Percentiles rank a stretch among this genome's conserved stretches.
Conservation (phyloP, 2,113 vertebrate species). For the Pelmatolapia mariae region DNA sequence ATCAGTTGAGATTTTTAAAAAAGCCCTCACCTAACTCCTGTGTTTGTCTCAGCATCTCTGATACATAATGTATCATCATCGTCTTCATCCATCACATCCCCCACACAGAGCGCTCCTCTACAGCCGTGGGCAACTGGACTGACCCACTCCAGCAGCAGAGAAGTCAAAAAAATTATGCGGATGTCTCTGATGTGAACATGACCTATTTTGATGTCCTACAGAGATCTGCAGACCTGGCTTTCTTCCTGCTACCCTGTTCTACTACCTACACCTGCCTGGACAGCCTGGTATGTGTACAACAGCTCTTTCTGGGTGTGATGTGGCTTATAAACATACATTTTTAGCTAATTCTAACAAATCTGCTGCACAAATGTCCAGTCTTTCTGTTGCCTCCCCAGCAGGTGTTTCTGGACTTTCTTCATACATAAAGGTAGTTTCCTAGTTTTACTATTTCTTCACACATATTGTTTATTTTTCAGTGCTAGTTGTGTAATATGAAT, state of each 20-base stretch:
- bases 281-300: neutral
- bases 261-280: neutral
- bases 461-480: neutral
- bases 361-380: neutral
- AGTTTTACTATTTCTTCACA: neutral
- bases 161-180: slow-evolving; percentile 56
- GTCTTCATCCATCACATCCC: slow-evolving; percentile 7
- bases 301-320: neutral
- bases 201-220: slow-evolving; percentile 62
- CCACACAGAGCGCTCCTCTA: neutral
- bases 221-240: slow-evolving; percentile 40
- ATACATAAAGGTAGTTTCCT: neutral
- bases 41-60: neutral
- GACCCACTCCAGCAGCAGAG: slow-evolving; percentile 48
- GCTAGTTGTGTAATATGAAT: neutral
- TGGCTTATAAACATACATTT: neutral
- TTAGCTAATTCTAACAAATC: neutral
- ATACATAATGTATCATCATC: neutral
- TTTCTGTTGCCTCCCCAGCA: neutral
- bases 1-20: neutral
- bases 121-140: slow-evolving; percentile 32
- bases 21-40: neutral
- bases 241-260: neutral
- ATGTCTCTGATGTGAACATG: slow-evolving; percentile 60
- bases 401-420: neutral